Evolutionary conservation across 1,140 invertebrate genomes (phyloP), one percentile per base, ranked within the genome.

Genomic region (Nasonia longicornis): DNA sequence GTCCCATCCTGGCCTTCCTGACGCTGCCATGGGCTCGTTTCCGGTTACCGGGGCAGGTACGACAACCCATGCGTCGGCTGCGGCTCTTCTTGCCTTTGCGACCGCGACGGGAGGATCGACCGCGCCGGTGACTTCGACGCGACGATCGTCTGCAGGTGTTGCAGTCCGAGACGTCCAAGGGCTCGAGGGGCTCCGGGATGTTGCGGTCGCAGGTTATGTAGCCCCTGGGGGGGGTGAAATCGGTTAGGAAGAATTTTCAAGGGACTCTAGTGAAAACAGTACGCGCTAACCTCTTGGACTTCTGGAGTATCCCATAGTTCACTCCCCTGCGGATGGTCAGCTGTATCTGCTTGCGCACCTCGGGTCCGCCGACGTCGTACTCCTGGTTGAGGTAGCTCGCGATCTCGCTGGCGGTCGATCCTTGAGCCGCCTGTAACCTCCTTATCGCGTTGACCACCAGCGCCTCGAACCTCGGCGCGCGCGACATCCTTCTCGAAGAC

Each of bases 321-420:
- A 89, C 38, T 0, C 86, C 90, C 10, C 87, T 86, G n/a, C 80
- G 83, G 4, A 91, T 83, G 2, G 89, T 88, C 2, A 89, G 22
- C 11, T 87, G 85, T 2, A 90, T 87, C 20, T 88, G 87, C 67
- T 84, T 85, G 22, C 82, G 85, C 0, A 88, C 84, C 12, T 85
- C 84, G 0, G 83, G 31, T 1, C 42, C 78, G 0, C 87, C 86
- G 20, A 89, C 73, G 16, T 88, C 82, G 76, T 89, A 90, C 73
- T 89, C 86, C 12, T 88, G 84, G 12, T 85, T 85, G 31, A 91
- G 87, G 58, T 87, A 91, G 64, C 87, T 88, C 52, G 86, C 88
- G 64, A 91, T 91, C 80, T 91, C 88, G 10, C 83, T 82, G 8
- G 85, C 79, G 10, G 89, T 89, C 6, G 89, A 90, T n/a, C 89